These are phyloP conservation scores for Pentamera pediparva DNA, from an alignment of 53 echinoderm and acorn worm species.

Conservation along the genomic window DNA sequence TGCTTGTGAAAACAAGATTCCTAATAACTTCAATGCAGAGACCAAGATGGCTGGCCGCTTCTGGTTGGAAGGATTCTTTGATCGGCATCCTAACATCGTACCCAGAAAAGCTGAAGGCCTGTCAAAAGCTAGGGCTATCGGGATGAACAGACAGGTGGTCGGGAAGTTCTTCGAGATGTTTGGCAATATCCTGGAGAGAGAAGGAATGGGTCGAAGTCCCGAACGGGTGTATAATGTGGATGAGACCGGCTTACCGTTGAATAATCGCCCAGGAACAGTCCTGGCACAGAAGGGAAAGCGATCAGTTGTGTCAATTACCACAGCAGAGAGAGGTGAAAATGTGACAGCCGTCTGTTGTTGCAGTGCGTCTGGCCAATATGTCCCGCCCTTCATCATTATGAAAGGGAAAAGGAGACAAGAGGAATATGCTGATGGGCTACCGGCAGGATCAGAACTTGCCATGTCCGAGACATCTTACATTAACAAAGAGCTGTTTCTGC, in stretches of 20 bases:
- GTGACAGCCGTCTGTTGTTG: conserved; percentile 46
- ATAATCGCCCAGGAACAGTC: conserved; percentile 36
- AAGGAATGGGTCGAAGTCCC: conserved; percentile 20
- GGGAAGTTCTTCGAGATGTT: conserved; percentile 32
- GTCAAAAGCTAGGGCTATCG: conserved; percentile 35
- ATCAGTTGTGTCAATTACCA: conserved; percentile 29
- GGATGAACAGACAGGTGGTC: conserved; percentile 41
- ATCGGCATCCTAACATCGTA: conserved; percentile 39
- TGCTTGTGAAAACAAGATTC: conserved; percentile 38
- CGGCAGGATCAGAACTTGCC: conserved; percentile 39
- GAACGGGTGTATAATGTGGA: conserved; percentile 46
- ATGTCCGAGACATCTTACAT: conserved; percentile 55
- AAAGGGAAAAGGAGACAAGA: conserved; percentile 46
- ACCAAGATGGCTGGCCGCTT: conserved; percentile 30
- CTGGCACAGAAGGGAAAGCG: conserved; percentile 43
- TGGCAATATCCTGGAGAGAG: conserved; percentile 37
- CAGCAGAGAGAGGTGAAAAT: conserved; percentile 45
- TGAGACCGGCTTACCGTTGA: conserved; percentile 35
- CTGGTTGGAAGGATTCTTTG: conserved; percentile 44
- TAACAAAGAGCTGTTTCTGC: conserved; percentile 47
- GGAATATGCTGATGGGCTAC: conserved; percentile 40
- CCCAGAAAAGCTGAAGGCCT: conserved; percentile 43
- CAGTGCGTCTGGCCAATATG: conserved; percentile 44
- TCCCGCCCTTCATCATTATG: conserved; percentile 45
- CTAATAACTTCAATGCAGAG: conserved; percentile 42